phyloP scores from a whole-genome alignment of 2,888 invertebrate genomes.

The Ochropleura leucogaster region DNA sequence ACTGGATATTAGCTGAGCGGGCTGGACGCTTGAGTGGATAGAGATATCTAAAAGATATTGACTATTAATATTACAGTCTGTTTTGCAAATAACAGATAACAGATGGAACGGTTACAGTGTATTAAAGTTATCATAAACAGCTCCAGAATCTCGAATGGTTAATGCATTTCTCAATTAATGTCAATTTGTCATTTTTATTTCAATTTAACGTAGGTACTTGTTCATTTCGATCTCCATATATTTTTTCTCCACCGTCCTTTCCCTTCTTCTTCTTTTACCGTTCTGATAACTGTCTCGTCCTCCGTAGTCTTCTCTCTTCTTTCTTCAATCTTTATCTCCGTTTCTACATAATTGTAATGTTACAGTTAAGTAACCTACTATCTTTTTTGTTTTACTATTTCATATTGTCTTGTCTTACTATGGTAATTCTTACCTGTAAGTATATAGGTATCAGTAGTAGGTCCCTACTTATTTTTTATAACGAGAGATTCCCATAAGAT shows the following conservation, averaged over 20 bases:
- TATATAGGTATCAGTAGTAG: neutral
- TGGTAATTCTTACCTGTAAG: neutral
- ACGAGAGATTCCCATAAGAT: neutral
- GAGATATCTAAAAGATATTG: constrained; percentile 11
- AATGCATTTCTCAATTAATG: neutral
- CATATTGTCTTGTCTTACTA: neutral
- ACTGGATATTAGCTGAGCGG: too few species aligned
- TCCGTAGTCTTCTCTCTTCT: neutral
- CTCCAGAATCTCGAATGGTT: neutral
- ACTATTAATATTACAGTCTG: constrained; percentile 15
- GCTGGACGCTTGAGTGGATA: too few species aligned
- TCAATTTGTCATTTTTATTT: neutral
- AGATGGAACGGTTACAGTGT: neutral
- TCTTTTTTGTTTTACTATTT: neutral
- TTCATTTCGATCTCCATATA: neutral
- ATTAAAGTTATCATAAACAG: neutral
- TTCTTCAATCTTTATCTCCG: neutral
- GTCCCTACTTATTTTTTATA: neutral
- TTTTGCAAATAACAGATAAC: neutral
- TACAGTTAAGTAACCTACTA: neutral
- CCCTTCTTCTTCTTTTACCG: neutral
- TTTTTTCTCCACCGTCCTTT: too few species aligned
- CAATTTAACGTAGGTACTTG: neutral
- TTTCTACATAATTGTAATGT: neutral
- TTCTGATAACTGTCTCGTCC: too few species aligned